phyloP scores from a whole-genome alignment of 2,888 invertebrate genomes.

The Andricus curvator region DNA sequence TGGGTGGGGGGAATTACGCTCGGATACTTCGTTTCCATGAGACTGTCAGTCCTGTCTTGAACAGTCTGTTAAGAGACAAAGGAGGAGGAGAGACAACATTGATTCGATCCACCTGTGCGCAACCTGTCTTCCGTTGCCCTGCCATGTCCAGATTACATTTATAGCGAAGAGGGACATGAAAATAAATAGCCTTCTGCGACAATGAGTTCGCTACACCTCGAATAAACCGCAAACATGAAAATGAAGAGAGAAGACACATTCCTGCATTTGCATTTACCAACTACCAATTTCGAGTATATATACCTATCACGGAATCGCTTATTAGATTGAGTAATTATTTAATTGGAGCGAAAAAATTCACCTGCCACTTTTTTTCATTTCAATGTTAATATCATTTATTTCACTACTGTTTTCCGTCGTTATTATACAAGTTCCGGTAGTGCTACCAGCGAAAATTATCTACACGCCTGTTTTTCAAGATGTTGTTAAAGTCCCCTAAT shows the following conservation, averaged over 20 bases:
- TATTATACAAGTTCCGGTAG: too few species aligned
- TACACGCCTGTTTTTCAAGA: too few species aligned
- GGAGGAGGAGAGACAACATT: neutral
- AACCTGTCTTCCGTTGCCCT: conserved; percentile 20
- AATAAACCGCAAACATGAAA: conserved; percentile 51
- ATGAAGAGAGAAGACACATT: neutral
- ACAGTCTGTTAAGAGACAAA: conserved; percentile 42
- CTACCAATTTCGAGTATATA: neutral
- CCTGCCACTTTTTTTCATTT: too few species aligned
- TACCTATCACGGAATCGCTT: too few species aligned
- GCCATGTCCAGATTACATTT: conserved; percentile 55
- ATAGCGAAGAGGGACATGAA: conserved; percentile 56
- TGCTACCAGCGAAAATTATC: too few species aligned
- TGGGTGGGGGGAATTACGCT: conserved; percentile 47
- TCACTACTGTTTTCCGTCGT: too few species aligned
- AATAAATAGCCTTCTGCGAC: conserved; percentile 53
- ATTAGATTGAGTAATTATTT: too few species aligned
- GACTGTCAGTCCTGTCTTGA: conserved; percentile 46
- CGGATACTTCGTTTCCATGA: conserved; percentile 46
- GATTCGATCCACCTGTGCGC: conserved; percentile 28
- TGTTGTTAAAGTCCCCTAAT: too few species aligned
- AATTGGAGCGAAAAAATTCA: too few species aligned
- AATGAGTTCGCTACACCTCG: conserved; percentile 37
- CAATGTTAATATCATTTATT: too few species aligned
- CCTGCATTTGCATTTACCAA: neutral